phyloP scores from a whole-genome alignment of 2,888 invertebrate species.

The Tricholauxania praeusta region DNA sequence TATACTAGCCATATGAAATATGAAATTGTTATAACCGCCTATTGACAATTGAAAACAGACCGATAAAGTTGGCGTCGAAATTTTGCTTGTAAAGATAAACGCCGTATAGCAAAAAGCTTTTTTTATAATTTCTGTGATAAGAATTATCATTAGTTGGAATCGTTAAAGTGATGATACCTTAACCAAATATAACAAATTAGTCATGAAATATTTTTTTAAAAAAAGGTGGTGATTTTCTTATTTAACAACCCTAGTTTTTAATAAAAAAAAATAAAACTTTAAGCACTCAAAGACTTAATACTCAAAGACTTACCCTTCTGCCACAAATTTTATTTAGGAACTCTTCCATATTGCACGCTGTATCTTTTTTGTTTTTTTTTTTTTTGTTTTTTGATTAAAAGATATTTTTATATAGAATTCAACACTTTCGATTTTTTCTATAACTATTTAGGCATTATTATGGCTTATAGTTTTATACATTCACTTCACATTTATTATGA shows the following conservation, averaged over 20 bases:
- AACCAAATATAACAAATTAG: conserved; percentile 1
- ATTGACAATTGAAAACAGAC: no score
- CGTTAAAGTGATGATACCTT: not conserved
- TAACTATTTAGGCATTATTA: no score
- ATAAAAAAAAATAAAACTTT: not conserved
- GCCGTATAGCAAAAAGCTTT: not conserved
- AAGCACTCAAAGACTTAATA: not conserved
- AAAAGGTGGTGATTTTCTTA: not conserved
- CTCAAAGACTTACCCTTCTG: conserved; percentile 54
- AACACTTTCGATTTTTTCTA: no score
- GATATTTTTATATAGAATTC: no score
- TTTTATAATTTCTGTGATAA: conserved; percentile 1
- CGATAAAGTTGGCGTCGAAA: no score
- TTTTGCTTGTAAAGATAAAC: not conserved
- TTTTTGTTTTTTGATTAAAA: no score
- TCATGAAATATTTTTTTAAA: conserved; percentile 4
- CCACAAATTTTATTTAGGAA: conserved; percentile 44
- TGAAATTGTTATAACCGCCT: no score
- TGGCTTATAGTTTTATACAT: no score
- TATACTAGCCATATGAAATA: no score
- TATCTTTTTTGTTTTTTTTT: not conserved
- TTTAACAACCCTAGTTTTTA: not conserved
- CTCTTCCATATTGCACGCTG: conserved; percentile 44
- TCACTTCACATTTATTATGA: no score
- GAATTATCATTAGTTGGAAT: conserved; percentile 9